Base-by-base conservation (phyloP, 2,888 invertebrate species). In the Nebria salina region DNA sequence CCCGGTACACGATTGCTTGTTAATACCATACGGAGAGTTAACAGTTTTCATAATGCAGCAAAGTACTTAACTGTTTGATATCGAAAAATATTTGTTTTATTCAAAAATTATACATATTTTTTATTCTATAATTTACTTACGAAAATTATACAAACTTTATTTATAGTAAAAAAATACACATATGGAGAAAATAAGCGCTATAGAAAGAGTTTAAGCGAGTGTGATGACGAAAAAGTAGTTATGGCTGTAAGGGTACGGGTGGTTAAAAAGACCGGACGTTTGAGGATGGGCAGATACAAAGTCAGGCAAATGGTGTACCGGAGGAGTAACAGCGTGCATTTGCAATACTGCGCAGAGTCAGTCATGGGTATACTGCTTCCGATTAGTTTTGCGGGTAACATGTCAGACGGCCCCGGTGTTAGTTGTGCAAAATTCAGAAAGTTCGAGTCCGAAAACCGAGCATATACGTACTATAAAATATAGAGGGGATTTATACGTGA, bases 401-500 rank as follows among this genome's bases (percentile, higher is more conserved):
- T 70, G 70, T 70, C 70, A 26, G 2, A 6, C 26, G 54, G 54
- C 54, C 15, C 11, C 26, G 54, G 7, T 13, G 70, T 25, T 26
- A 26, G 70, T 26, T 70, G 70, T 70, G 70, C 70, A 70, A 70
- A 70, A 70, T 70, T 70, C 25, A 25, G 70, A 70, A 70, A 70
- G 70, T 70, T 70, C 34, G 7, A 34, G 70, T 11, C 34, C 70
- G 26, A 70, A 20, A 25, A 70, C 25, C 13, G 70, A 26, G 26
- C 70, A 70, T 26, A 25, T 34, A 70, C 26, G 8, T 8, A 54
- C 13, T 54, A 13, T 13, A 54, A 4, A 8, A 34, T 5, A 6
- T 5, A 54, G 54, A 26, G 26, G 26, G 11, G 70, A 66, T 25
- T 25, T 11, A 7, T 8, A 25, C 68, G 68, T 25, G 68, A 25